Base-by-base conservation (phyloP, 2,797 vertebrate species). In the Danionella dracula region DNA sequence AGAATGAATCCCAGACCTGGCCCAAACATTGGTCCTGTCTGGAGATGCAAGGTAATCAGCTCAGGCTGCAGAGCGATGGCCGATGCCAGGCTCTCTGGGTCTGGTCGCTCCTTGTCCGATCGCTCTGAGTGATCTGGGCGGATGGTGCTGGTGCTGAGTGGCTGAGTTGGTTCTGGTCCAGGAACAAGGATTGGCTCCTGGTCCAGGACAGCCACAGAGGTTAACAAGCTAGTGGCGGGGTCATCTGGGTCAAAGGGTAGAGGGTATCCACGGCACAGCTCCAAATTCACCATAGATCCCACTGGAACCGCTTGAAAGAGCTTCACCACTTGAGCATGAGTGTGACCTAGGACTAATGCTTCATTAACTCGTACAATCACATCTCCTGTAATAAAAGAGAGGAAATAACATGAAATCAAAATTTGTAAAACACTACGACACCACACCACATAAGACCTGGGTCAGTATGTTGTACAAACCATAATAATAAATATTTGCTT, bases 261-360 rank as follows among this genome's bases (percentile, higher is more conserved):
- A 0, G 96, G 97, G 73, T 99, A 99, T 63, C 97, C 96, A 23
- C 97, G 93, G 85, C 96, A 99, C 78, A 99, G 90, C 73, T 97
- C 93, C 11, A 99, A 90, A 86, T 97, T 94, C 82, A 99, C 97
- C 48, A 92, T 94, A 86, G 95, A 95, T 70, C 96, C 95, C 0
- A 99, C 98, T 49, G 96, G 96, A 79, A 99, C 98, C 76, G 97
- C 97, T 81, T 99, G 97, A 88, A 99, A 99, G 89, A 99, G 98
- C 84, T 99, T 98, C 75, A 99, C 97, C 73, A 99, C 97, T 82
- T 99, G 95, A 48, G 97, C 96, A 1, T 99, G 97, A 0, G 97
- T 99, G 86, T 99, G 95, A 66, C 96, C 97, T 82, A 99, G 88
- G 67, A 99, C 97, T 3, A 96, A 95, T 65, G 91, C 95, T 75